Evolutionary conservation across 2,888 invertebrate species (phyloP).

Genomic region (Geotrupes spiniger): DNA sequence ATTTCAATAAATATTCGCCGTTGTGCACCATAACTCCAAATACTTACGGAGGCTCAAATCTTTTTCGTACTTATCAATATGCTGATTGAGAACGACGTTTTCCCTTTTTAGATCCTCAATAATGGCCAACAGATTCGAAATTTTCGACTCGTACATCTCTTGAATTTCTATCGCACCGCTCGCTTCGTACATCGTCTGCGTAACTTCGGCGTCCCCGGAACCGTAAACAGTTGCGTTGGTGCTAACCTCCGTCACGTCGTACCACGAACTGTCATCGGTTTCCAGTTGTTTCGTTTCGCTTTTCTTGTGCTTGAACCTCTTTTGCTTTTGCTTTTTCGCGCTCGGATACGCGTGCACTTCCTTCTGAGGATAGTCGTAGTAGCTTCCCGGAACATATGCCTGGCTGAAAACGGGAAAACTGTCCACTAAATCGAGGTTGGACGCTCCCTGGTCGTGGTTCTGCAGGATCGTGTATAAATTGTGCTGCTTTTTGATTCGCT

Average conservation of each 20-base stretch:
- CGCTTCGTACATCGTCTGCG: slow-evolving; percentile 11
- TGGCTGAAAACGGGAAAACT: neutral
- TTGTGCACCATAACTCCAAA: neutral
- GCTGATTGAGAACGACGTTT: slow-evolving; percentile 19
- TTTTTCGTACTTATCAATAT: slow-evolving; percentile 23
- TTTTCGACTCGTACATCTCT: slow-evolving; percentile 22
- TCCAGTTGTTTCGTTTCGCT: slow-evolving; percentile 6
- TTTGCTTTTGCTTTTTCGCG: neutral
- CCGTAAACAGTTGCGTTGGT: slow-evolving; percentile 16
- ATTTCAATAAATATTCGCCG: neutral
- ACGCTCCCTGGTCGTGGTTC: neutral
- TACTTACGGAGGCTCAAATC: slow-evolving; percentile 22
- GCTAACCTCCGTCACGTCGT: slow-evolving; percentile 26
- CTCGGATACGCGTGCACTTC: neutral
- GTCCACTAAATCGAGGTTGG: too few relatives aligned
- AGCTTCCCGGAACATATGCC: neutral
- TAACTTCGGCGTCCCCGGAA: slow-evolving; percentile 15
- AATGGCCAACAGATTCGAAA: slow-evolving; percentile 20
- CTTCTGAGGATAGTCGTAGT: neutral
- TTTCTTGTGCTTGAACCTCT: neutral
- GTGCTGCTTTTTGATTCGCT: neutral
- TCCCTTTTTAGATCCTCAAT: slow-evolving; percentile 24
- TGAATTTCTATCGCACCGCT: slow-evolving; percentile 9
- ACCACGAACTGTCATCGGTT: slow-evolving; percentile 28
- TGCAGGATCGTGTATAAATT: neutral